Base-by-base conservation (phyloP, 2,113 vertebrate genomes). In the Heloderma charlesbogerti region DNA sequence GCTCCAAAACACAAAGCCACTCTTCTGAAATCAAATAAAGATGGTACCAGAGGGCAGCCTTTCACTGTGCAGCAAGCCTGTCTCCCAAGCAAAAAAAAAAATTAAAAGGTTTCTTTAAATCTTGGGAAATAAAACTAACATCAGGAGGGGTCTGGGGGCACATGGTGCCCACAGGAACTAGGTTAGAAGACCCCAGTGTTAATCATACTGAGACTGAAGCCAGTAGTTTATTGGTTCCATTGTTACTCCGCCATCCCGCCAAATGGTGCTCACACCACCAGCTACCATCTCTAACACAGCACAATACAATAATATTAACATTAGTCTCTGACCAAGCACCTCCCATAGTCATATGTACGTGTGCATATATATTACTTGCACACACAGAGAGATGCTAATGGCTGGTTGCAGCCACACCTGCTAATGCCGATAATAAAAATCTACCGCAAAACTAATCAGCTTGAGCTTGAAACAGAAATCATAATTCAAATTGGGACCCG, bases 401-500 rank as follows among this genome's bases (percentile, higher is more conserved):
- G 40, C 9, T 88, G 63, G 71, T 51, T 3, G 0, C 77, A 91
- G 72, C 37, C 60, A 84, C 4, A 1, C 15, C 31, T 84, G 48
- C 54, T 84, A 93, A 96, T 87, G 45, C 69, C 91, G 93, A 93
- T 92, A 96, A 96, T 96, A 95, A 93, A 90, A 71, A 93, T 91
- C 92, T 88, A 94, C 95, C 0, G 0, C 51, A 93, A 88, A 94
- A 94, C 89, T 90, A 83, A 93, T 90, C 90, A 93, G 86, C 57
- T 89, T 88, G 93, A 93, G 2, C 93, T 94, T 93, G 93, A 95
- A 97, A 95, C 29, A 2, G 0, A 88, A 92, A 94, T 94, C 88
- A 6, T 84, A 94, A 96, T 93, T 96, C 94, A 96, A 81, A 93
- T 87, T 94, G 89, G 94, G 95, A 94, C 92, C 77, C 88, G 92